Conservation (phyloP, 2,113 vertebrate genomes). For the Grammomys surdaster region DNA sequence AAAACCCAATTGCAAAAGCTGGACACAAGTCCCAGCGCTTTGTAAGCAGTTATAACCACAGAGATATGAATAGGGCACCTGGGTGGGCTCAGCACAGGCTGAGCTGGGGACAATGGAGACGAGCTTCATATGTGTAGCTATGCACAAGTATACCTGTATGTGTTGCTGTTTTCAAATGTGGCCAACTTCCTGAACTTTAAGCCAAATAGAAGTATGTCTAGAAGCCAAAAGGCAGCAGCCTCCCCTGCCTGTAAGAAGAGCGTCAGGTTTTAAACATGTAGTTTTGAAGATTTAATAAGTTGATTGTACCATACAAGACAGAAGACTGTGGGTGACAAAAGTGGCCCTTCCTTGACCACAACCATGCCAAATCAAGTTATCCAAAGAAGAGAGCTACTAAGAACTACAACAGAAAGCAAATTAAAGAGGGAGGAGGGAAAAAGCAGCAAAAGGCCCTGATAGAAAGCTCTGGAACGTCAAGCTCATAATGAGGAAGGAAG, state of each 20-base stretch:
- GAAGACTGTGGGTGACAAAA: background rate
- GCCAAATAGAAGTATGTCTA: background rate
- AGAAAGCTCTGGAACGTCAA: background rate
- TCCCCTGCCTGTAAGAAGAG: background rate
- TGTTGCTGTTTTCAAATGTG: background rate
- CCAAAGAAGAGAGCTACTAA: background rate
- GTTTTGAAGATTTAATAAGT: conserved; percentile 43
- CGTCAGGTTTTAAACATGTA: background rate
- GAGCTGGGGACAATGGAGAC: background rate
- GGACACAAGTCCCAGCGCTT: background rate
- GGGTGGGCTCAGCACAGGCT: background rate
- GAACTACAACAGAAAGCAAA: background rate
- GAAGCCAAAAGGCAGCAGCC: background rate
- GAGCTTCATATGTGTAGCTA: background rate
- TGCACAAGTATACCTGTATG: too few relatives aligned
- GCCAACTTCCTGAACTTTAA: background rate
- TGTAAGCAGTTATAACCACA: background rate
- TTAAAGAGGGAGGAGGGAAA: background rate
- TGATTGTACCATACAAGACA: background rate
- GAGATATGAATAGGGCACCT: background rate
- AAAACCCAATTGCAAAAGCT: background rate
- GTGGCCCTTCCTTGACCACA: background rate
- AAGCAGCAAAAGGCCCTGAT: background rate
- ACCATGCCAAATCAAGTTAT: background rate
- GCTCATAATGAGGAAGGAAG: background rate